Evolutionary conservation across 1,140 invertebrate species (phyloP).

Genomic region (Mercenaria mercenaria): DNA sequence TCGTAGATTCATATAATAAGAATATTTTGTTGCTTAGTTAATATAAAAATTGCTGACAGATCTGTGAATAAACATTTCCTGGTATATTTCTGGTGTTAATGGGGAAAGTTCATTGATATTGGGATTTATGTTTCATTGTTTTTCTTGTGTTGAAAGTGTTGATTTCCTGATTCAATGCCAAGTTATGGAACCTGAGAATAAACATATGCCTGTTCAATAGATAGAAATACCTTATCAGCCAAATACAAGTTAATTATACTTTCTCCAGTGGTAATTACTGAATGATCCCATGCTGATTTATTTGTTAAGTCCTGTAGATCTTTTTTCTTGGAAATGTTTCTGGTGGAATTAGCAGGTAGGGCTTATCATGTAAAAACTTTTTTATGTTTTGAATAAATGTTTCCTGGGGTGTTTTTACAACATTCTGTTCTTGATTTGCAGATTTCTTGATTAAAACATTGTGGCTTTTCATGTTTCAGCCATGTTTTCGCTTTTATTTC

Average conservation of each 20-base stretch:
- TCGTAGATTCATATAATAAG: no score
- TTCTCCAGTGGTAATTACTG: neutral
- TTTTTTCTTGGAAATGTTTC: neutral
- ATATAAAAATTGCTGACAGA: neutral
- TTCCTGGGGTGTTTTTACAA: neutral
- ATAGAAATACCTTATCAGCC: constrained; percentile 14
- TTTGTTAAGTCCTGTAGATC: neutral
- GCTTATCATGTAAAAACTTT: constrained; percentile 15
- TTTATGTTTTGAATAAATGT: constrained; percentile 11
- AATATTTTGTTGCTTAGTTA: no score
- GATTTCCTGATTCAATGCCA: constrained; percentile 1
- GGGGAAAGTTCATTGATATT: neutral
- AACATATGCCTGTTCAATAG: constrained; percentile 9
- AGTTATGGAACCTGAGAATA: neutral
- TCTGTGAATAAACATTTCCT: neutral
- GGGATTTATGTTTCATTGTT: neutral
- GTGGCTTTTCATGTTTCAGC: neutral
- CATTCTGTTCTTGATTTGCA: neutral
- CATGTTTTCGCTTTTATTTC: neutral
- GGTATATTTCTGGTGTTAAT: neutral
- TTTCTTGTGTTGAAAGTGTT: neutral
- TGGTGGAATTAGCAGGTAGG: constrained; percentile 1
- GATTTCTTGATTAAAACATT: neutral
- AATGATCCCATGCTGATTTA: neutral
- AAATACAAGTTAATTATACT: constrained; percentile 11